Evolutionary conservation across 2,888 invertebrate species (phyloP), one percentile per base, ranked within the genome.

Genomic region (Agonopterix subpropinquella): DNA sequence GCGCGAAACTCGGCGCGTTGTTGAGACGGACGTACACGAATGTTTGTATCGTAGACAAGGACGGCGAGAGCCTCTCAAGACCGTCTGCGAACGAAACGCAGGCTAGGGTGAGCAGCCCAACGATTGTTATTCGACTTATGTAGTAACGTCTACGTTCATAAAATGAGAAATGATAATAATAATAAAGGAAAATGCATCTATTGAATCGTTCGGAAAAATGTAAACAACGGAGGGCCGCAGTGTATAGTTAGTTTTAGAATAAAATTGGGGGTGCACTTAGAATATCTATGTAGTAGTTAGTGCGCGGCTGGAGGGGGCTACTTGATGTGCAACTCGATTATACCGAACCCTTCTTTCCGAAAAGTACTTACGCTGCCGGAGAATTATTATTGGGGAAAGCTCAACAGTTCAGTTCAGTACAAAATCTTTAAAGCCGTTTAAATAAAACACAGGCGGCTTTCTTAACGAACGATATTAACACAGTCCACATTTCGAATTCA

Each of bases 91-190:
- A 75, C 70, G 73, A 80, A 82, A 79, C 70, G 67, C 61, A 69
- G 61, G 59, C 64, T 67, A 67, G 77, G 71, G 74, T 71, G 73
- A 78, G 74, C 76, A 75, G 67, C 73, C 69, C 70, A 63, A 67
- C 80, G 72, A 82, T 83, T 83, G 82, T 84, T 82, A 76, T 77
- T 75, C 77, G 62, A 70, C 68, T 71, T 76, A 73, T 72, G 64
- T 74, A 73, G 70, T 65, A 63, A 49, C 36, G 67, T 70, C 70
- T 69, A 64, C 65, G 59, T 68, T 71, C 67, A 69, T 72, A 72
- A 73, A 68, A 61, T 61, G 60, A 67, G 73, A 65, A 63, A 68
- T 67, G 64, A 68, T 73, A 77, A 78, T 75, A 76, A 77, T 65
- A 70, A 77, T 28, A 28, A 65, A 59, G 62, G 56, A 67, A 66